Evolutionary conservation across 2,888 invertebrate species (phyloP).

Genomic region (Monoplex corrugatus): DNA sequence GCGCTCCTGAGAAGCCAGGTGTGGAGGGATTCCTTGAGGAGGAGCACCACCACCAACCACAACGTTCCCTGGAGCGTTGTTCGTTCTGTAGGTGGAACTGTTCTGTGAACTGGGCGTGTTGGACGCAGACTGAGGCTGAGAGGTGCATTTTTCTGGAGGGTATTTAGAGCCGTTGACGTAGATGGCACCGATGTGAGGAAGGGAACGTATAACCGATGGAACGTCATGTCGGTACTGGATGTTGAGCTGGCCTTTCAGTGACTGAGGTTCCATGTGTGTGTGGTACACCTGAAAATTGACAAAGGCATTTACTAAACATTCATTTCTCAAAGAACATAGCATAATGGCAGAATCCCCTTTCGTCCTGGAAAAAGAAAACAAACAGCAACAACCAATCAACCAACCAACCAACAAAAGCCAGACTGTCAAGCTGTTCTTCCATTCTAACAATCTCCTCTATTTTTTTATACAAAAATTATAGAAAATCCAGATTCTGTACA

Average conservation of each 20-base stretch:
- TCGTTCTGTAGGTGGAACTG: not conserved
- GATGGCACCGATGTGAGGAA: conserved; percentile 69
- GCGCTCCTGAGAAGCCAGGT: conserved; percentile 25
- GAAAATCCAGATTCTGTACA: no score
- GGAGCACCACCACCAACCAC: conserved; percentile 4
- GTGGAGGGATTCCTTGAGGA: not conserved
- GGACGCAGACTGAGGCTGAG: conserved; percentile 40
- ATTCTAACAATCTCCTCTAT: no score
- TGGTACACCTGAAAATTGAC: conserved; percentile 62
- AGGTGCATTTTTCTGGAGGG: conserved; percentile 59
- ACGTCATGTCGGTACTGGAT: conserved; percentile 72
- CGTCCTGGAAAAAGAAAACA: no score
- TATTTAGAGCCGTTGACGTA: conserved; percentile 69
- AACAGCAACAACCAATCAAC: no score
- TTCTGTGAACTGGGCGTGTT: not conserved
- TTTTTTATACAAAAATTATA: no score
- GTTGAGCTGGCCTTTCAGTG: conserved; percentile 76
- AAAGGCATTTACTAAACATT: no score
- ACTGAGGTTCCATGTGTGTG: conserved; percentile 73
- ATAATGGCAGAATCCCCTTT: no score
- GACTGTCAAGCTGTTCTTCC: no score
- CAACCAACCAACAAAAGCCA: no score
- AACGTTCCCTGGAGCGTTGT: not conserved
- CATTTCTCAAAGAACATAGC: no score
- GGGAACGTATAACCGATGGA: conserved; percentile 65